These are phyloP conservation scores for Burhinus bistriatus DNA, from an alignment of 2,113 vertebrate species.

Conservation along the genomic window DNA sequence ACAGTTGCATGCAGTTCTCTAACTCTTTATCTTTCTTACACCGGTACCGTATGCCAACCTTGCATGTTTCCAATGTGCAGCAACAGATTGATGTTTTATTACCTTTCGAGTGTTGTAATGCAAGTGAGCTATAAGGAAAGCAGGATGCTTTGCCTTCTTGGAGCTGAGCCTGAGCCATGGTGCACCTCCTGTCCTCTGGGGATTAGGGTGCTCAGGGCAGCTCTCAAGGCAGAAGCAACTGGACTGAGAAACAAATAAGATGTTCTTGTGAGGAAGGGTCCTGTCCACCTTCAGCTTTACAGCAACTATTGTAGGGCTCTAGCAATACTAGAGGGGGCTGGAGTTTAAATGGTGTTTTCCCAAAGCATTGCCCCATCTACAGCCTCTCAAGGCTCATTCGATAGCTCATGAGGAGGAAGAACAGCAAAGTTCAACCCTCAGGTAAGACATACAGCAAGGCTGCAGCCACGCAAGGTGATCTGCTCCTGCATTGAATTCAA, in stretches of 20 bases:
- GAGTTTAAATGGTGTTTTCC: background rate
- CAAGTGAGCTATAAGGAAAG: background rate
- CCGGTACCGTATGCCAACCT: background rate
- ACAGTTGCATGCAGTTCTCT: background rate
- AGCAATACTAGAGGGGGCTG: background rate
- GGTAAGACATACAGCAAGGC: background rate
- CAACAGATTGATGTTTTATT: background rate
- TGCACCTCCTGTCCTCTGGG: background rate
- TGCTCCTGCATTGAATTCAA: background rate
- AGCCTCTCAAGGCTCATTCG: background rate
- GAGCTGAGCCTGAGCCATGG: background rate
- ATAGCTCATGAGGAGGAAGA: background rate
- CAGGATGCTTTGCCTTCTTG: background rate
- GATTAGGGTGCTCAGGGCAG: background rate
- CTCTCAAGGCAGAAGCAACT: background rate
- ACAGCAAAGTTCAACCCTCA: background rate
- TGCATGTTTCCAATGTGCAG: accelerated
- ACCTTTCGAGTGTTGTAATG: background rate
- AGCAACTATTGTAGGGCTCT: background rate
- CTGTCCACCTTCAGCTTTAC: background rate
- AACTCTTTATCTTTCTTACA: background rate
- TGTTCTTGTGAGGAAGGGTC: background rate
- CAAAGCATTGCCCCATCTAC: background rate
- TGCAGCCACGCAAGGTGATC: accelerated
- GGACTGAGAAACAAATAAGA: background rate